phyloP scores from a whole-genome alignment of 2,888 invertebrate genomes.

The Beris morrisii region DNA sequence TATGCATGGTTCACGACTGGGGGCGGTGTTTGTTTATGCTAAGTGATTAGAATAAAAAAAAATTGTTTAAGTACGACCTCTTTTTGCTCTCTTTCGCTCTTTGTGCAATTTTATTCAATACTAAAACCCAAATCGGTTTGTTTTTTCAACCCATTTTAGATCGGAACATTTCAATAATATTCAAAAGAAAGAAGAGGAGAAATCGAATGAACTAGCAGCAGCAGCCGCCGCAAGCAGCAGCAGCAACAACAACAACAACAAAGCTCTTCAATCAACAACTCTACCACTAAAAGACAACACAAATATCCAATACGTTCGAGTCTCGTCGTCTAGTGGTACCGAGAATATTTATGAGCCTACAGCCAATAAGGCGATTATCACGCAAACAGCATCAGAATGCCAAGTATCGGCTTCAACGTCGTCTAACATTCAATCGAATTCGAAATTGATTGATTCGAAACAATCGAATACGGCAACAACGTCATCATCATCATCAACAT shows the following conservation, averaged over 20 bases:
- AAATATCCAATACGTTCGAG: conserved; percentile 45
- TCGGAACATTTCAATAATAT: conserved; percentile 65
- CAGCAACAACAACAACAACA: conserved; percentile 28
- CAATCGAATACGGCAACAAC: conserved; percentile 60
- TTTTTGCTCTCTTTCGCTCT: conserved; percentile 23
- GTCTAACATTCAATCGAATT: neutral
- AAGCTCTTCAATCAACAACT: conserved; percentile 35
- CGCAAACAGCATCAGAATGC: conserved; percentile 22
- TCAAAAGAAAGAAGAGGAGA: conserved; percentile 60
- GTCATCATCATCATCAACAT: conserved; percentile 60
- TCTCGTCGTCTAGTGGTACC: conserved; percentile 10
- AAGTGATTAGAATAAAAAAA: conserved; percentile 24
- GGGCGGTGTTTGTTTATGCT: conserved; percentile 31
- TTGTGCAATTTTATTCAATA: conserved; percentile 6
- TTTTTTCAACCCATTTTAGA: conserved; percentile 53
- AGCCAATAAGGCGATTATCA: neutral
- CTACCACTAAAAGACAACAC: conserved; percentile 54
- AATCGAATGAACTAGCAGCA: conserved; percentile 36
- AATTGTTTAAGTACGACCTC: conserved; percentile 24
- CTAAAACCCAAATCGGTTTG: neutral
- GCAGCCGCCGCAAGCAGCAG: conserved; percentile 49
- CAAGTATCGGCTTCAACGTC: conserved; percentile 7
- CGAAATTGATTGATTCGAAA: conserved; percentile 1
- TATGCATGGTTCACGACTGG: conserved; percentile 16
- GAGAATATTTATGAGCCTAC: conserved; percentile 15